A percentile compares a stretch with the other conserved stretches of the same genome.
Evolutionary conservation across 1,140 invertebrate species (phyloP).

Genomic region (Lepidurus couesii): DNA sequence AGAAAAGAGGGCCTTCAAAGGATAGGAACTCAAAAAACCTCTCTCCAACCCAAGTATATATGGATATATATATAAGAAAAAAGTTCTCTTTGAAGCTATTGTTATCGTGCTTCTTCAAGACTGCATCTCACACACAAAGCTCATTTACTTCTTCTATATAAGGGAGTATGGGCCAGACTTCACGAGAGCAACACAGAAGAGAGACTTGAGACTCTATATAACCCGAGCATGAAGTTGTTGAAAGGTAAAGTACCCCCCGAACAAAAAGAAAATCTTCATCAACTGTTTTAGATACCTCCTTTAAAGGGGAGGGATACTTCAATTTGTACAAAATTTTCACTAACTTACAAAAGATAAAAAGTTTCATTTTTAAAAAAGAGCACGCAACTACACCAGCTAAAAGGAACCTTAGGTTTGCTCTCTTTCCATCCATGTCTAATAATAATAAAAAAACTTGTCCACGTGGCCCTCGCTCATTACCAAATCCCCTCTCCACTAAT

Average conservation of each 20-base stretch:
- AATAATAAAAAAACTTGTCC: no score
- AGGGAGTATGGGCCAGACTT: neutral
- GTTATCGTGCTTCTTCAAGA: neutral
- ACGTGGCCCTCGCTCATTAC: no score
- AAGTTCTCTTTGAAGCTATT: constrained; percentile 12
- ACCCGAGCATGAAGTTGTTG: neutral
- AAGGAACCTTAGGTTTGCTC: no score
- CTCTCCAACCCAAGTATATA: neutral
- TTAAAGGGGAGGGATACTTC: no score
- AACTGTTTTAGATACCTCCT: neutral
- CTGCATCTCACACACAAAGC: constrained; percentile 1
- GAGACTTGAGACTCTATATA: neutral
- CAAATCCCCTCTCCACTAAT: no score
- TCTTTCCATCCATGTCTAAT: no score
- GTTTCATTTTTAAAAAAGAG: no score
- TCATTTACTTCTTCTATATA: neutral
- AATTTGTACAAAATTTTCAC: no score
- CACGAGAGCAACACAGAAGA: constrained; percentile 2
- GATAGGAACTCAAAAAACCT: neutral
- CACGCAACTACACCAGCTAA: no score
- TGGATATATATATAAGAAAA: neutral
- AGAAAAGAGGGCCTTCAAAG: constrained; percentile 10
- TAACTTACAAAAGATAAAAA: no score
- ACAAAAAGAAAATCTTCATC: neutral
- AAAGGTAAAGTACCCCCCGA: neutral